phyloP scores from a whole-genome alignment of 2,113 vertebrate genomes.

The Bombycilla garrulus region DNA sequence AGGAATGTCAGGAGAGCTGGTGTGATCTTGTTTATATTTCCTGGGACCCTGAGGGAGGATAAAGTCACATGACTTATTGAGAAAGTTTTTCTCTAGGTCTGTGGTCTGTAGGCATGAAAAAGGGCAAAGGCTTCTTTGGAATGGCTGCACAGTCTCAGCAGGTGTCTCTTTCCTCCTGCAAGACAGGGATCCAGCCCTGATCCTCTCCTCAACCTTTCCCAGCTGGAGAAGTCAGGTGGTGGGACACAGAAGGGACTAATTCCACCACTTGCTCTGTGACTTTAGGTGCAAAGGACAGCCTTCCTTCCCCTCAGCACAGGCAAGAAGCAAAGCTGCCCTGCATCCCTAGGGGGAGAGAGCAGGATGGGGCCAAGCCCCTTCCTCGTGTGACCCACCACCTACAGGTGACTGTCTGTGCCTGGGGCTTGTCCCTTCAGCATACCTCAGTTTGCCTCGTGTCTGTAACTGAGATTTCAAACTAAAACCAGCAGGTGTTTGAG shows the following conservation, averaged over 20 bases:
- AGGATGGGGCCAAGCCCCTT: neutral
- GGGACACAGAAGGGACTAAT: neutral
- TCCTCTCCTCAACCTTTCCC: neutral
- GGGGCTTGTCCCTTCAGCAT: neutral
- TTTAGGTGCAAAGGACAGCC: neutral
- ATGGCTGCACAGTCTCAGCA: neutral
- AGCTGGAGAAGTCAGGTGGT: accelerated
- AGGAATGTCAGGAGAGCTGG: neutral
- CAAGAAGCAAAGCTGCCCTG: neutral
- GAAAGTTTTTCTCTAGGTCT: neutral
- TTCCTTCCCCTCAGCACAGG: neutral
- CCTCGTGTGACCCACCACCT: neutral
- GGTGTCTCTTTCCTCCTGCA: neutral
- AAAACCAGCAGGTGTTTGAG: neutral
- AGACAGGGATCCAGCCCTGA: neutral
- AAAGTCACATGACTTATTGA: neutral
- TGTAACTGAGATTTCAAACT: neutral
- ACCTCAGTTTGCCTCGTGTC: neutral
- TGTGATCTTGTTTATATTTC: neutral
- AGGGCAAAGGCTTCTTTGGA: neutral
- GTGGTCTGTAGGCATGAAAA: neutral
- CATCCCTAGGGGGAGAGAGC: neutral
- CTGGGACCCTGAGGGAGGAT: neutral
- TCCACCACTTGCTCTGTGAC: neutral
- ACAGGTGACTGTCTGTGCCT: neutral